These are phyloP conservation scores for Tinea trinotella DNA, from an alignment of 2,888 invertebrate genomes.

Conservation along the genomic window DNA sequence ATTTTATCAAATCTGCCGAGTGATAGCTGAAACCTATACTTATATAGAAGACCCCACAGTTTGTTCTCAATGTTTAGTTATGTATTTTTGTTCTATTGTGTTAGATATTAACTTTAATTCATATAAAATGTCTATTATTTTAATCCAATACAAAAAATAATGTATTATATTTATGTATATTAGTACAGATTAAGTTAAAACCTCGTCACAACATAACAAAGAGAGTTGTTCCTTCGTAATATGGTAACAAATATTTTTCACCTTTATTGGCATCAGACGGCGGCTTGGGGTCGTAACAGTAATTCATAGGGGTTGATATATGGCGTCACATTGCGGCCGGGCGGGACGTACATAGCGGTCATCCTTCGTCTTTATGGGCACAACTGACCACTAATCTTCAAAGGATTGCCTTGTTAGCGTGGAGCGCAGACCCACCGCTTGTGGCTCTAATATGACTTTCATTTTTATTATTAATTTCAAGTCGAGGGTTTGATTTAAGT, in stretches of 20 bases:
- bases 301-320: conserved; percentile 50
- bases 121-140: too few relatives aligned
- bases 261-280: conserved; percentile 18
- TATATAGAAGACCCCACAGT: too few relatives aligned
- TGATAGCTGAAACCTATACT: too few relatives aligned
- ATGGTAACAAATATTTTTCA: conserved; percentile 17
- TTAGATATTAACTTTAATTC: too few relatives aligned
- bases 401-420: conserved; percentile 59
- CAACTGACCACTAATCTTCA: conserved; percentile 44
- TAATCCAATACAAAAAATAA: too few relatives aligned
- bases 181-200: too few relatives aligned
- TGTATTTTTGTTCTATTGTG: too few relatives aligned
- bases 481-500: background rate
- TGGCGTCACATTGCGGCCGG: conserved; percentile 34
- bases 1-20: too few relatives aligned
- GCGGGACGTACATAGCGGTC: conserved; percentile 25
- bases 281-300: conserved; percentile 42
- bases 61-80: too few relatives aligned
- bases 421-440: conserved; percentile 26
- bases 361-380: conserved; percentile 29
- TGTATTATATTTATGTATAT: too few relatives aligned
- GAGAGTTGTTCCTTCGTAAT: conserved; percentile 6
- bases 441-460: background rate
- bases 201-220: too few relatives aligned
- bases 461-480: background rate